Evolutionary conservation across 2,113 vertebrate species (phyloP), one percentile per base, ranked within the genome.

Genomic region (Crypturellus undulatus): DNA sequence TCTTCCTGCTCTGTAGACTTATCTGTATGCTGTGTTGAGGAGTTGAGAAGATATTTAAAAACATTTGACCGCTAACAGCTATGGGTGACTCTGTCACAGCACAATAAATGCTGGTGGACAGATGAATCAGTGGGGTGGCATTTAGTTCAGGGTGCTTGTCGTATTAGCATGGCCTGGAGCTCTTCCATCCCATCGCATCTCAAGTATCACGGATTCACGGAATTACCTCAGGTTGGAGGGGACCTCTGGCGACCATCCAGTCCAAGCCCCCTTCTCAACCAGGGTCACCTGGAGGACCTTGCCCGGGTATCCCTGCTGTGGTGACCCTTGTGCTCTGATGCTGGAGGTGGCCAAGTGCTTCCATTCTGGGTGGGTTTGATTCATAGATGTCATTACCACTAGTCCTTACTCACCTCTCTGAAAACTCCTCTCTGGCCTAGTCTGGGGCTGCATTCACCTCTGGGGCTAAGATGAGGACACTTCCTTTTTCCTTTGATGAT

Each of bases 381-480:
- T 13, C 12, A 69, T 69, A 45, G 21, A 10, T 34, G 34, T 25
- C 25, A 2, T 34, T 70, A 49, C 34, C 25, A 32, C 32, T 47
- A 24, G 10, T 30, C 42, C 18, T 36, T 8, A 10, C 51, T 38
- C 2, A 0, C 67, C 40, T 24, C 11, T 30, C 36, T 11, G 34
- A 30, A 28, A 56, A 40, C 60, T 60, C 2, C 2, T 40, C 56
- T 34, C 13, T 32, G 68, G 22, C 45, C 21, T 40, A 38, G 43
- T 26, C n/a, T 10, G 54, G 54, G 51, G 60, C 64, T 1, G 0
- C 3, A 2, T 0, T 4, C 0, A 0, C 12, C 18, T 32, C 64
- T 45, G 45, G 0, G 2, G 21, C 60, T 0, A 0, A 25, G 9
- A 1, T 40, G 20, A 17, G 43, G 22, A 36, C 1, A 0, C 49